Evolutionary conservation across 1,140 invertebrate species (phyloP).

Genomic region (Apis florea): DNA sequence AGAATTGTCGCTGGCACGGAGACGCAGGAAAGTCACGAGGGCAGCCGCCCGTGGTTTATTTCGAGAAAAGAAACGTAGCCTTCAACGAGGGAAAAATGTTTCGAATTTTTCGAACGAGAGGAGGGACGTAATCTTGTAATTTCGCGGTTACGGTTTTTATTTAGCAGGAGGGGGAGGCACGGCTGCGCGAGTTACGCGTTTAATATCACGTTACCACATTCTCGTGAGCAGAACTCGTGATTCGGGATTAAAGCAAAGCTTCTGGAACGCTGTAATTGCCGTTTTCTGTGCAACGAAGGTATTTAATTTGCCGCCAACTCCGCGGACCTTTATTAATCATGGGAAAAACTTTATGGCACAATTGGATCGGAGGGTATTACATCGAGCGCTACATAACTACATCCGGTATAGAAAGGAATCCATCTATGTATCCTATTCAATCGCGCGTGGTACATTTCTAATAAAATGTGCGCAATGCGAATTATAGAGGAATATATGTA

Average conservation of each 20-base stretch:
- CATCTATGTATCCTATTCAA: background rate
- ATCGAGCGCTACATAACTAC: background rate
- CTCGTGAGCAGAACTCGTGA: slow-evolving; percentile 3
- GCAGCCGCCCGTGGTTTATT: too few relatives aligned
- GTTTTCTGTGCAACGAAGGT: background rate
- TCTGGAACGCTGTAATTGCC: background rate
- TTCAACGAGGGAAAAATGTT: background rate
- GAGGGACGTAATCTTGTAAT: background rate
- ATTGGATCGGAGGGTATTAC: background rate
- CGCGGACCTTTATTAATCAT: background rate
- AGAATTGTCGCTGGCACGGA: background rate
- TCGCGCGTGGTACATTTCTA: background rate
- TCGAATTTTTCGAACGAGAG: background rate
- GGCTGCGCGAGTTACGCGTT: background rate
- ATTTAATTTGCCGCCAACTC: slow-evolving; percentile 8
- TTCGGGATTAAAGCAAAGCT: background rate
- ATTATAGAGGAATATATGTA: too few relatives aligned
- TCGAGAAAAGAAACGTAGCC: background rate
- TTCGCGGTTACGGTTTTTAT: background rate
- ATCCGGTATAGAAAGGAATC: too few relatives aligned
- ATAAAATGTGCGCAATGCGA: background rate
- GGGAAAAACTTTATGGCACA: background rate
- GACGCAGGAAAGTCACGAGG: background rate
- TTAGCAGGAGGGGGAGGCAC: background rate
- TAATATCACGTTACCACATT: slow-evolving; percentile 4